Base-by-base conservation (phyloP, 53 echinoderm and acorn worm species). In the Crossaster papposus region DNA sequence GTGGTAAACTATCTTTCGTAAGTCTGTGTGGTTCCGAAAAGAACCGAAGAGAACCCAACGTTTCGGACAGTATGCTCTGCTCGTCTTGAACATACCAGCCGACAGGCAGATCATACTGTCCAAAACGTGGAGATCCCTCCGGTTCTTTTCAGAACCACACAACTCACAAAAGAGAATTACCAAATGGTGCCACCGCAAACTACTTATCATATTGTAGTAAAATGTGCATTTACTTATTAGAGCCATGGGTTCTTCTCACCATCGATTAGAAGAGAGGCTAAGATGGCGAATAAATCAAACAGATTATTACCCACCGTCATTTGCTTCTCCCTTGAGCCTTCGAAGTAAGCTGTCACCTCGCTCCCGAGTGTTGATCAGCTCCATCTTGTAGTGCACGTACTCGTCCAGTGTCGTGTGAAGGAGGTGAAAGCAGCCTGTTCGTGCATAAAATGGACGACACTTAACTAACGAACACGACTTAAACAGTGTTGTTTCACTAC, bases 351-450 rank as follows among this genome's bases (percentile, higher is more conserved):
- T 70, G 76, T 88, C 88, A 2, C 82, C 77, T 73, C 83, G 91
- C 20, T 73, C 81, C 72, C 91, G 88, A 0, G 81, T 51, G 36
- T 30, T 73, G 51, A 93, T 35, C 33, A 52, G 54, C 44, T 88
- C 91, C 58, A 80, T 22, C 64, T 62, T 37, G 54, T 93, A 91
- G 30, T 81, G 65, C 9, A 93, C 55, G 55, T 93, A 93, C 37
- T 93, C 91, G n/a, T 91, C 94, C 32, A 93, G 65, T 83, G 91
- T 89, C 77, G 91, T 44, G 51, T 93, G 91, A 2, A 93, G 91
- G 9, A 93, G 78, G 52, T 93, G 94, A 20, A 91, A 93, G 6
- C 91, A 93, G 14, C 94, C 91, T 93, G 70, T 70, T 50, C 0
- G 30, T 24, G 75, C 55, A 55, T 18, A 55, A 55, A 14, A 55